These are phyloP conservation scores for Botia kubotai DNA, from an alignment of 2,797 vertebrate genomes.

Conservation along the genomic window DNA sequence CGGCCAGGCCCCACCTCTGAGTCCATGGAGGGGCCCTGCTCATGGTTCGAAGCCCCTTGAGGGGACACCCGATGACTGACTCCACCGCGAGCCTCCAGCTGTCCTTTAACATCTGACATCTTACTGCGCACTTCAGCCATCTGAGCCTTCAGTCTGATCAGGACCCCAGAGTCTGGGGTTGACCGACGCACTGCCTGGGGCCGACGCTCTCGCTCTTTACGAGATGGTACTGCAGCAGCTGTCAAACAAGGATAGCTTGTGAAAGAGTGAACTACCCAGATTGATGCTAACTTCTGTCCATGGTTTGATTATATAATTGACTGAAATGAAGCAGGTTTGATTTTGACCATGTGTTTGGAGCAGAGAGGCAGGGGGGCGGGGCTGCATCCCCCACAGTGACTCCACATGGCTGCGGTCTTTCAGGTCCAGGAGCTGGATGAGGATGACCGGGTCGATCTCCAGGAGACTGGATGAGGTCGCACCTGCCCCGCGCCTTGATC, in stretches of 20 bases:
- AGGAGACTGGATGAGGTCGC: conserved; percentile 80
- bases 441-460: conserved; percentile 94
- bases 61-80: conserved; percentile 65
- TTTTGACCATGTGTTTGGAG: conserved; percentile 84
- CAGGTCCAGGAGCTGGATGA: conserved; percentile 95
- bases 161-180: conserved; percentile 90
- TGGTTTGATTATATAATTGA: neutral
- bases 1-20: conserved; percentile 76
- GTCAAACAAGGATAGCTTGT: neutral
- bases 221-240: conserved; percentile 37
- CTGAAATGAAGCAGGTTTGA: neutral
- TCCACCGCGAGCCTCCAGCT: conserved; percentile 82
- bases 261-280: neutral
- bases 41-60: conserved; percentile 74
- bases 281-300: neutral
- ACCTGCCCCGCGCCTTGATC: conserved; percentile 55
- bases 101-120: conserved; percentile 92
- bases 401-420: conserved; percentile 93
- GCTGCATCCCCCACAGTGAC: conserved; percentile 93
- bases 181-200: conserved; percentile 93
- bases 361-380: conserved; percentile 88
- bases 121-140: conserved; percentile 97
- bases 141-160: conserved; percentile 95
- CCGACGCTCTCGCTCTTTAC: conserved; percentile 91
- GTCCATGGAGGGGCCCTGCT: conserved; percentile 78